Evolutionary conservation across 1,140 invertebrate genomes (phyloP), one percentile per base, ranked within the genome.

Genomic region (Ladona fulva): DNA sequence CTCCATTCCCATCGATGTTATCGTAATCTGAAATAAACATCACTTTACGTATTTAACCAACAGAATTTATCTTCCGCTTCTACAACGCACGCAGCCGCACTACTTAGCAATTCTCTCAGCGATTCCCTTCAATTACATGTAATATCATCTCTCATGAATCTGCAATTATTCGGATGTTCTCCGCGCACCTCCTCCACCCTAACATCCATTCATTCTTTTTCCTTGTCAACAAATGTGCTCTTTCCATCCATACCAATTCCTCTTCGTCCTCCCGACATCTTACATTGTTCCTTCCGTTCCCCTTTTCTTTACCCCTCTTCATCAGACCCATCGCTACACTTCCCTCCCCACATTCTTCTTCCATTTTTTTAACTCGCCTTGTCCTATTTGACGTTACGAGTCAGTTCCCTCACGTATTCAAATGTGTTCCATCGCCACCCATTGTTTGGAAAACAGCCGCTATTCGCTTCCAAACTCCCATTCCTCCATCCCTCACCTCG

Each of bases 331-430:
- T 66, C 12, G 52, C 52, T 19, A 66, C 14, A 66, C 16, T 22
- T 66, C n/a, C 52, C 52, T 66, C n/a, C 3, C 14, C n/a, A 5
- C 52, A 66, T 66, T 66, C 52, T 16, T 66, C 29, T 8, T 66
- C 52, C 16, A 19, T 66, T 66, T 66, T 66, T 66, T 66, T 6
- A 66, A 66, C 52, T 66, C 52, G 52, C 52, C 52, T 66, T 66
- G 52, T 66, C 14, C 52, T 66, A 66, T 66, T 66, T 66, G 52
- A 66, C 52, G 52, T 66, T 66, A 66, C 52, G 52, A 66, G 52
- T 66, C 52, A 66, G 52, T 66, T 66, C 52, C 52, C 52, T 66
- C 52, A 66, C 52, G 52, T 66, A 66, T 66, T 66, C 52, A 66
- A 66, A 66, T 66, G 52, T 66, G 52, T 66, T 66, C 52, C 52